Base-by-base conservation (phyloP, 2,888 invertebrate species). In the Chrysotoxum bicinctum region DNA sequence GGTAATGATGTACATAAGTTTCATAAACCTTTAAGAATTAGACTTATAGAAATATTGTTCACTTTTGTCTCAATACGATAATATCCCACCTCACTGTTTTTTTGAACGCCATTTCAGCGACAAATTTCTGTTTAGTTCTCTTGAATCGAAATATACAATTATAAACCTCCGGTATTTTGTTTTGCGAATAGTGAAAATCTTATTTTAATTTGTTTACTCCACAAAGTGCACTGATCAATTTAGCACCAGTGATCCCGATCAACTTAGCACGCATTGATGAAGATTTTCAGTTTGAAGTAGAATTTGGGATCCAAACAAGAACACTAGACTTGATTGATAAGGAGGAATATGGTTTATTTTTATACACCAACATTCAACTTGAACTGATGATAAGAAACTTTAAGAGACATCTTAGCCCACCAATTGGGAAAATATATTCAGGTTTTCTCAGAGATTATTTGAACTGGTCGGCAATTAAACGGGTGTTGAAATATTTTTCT, bases 1-100 rank as follows among this genome's bases (percentile, higher is more conserved):
- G 37, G 91, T 90, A 43, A 91, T 91, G 83, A 91, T 91, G 87
- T 91, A 91, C 88, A 91, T 90, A 87, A 91, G 88, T 87, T 91
- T 91, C 74, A 91, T 89, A 74, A 91, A 90, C 88, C 91, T 91
- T 83, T 40, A 69, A 45, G 8, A 40, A 40, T 19, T 19, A 56
- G 21, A 40, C 35, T 8, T 6, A 16, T 43, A 9, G 0, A 43
- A 43, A 43, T 16, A 35, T 45, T 45, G 1, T 8, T 26, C 58
- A 40, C 54, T 74, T 40, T n/a, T n/a, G 43, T 16, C 8, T 32
- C 3, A 54, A 32, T 56, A 0, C 5, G 7, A 50, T 16, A 50
- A 32, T 19, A 56, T 32, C 30, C 68, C 72, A 85, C 84, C 84
- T 85, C 60, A 85, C 76, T 3, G 84, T 85, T 64, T 64, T 45